Evolutionary conservation across 2,797 vertebrate species (phyloP).

Genomic region (Furcifer pardalis): DNA sequence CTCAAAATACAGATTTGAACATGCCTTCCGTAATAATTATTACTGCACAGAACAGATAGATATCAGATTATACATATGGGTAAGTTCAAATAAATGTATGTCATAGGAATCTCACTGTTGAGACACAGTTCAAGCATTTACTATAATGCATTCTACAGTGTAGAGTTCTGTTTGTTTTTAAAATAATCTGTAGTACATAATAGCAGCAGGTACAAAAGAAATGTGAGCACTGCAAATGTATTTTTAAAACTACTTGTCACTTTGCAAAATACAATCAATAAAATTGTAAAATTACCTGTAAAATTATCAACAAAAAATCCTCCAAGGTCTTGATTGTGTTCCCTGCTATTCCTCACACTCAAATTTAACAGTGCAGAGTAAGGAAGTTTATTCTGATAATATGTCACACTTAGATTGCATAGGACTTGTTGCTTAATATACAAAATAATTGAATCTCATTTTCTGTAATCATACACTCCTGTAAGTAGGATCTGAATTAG

Average conservation of each 20-base stretch:
- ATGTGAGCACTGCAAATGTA: not conserved
- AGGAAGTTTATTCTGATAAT: accelerated
- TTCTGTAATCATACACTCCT: conserved; percentile 16
- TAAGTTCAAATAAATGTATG: not conserved
- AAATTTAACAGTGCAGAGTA: not conserved
- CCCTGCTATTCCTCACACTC: not conserved
- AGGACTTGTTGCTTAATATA: conserved; percentile 15
- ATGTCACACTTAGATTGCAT: conserved; percentile 10
- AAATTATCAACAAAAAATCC: not conserved
- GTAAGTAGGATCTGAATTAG: not conserved
- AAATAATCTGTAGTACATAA: not conserved
- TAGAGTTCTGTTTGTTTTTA: not conserved
- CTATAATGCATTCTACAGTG: not conserved
- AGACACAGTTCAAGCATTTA: not conserved
- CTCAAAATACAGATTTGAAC: not conserved
- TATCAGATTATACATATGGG: not conserved
- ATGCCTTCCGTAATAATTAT: not conserved
- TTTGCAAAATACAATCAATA: conserved; percentile 24
- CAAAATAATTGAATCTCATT: conserved; percentile 6
- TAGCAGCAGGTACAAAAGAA: not conserved
- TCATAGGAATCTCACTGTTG: not conserved
- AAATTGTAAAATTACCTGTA: conserved; percentile 32
- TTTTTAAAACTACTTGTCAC: conserved; percentile 29
- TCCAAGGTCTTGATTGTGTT: not conserved
- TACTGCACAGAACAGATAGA: not conserved